These are phyloP conservation scores for Germaria angustata DNA, from an alignment of 2,888 invertebrate genomes.

Conservation along the genomic window DNA sequence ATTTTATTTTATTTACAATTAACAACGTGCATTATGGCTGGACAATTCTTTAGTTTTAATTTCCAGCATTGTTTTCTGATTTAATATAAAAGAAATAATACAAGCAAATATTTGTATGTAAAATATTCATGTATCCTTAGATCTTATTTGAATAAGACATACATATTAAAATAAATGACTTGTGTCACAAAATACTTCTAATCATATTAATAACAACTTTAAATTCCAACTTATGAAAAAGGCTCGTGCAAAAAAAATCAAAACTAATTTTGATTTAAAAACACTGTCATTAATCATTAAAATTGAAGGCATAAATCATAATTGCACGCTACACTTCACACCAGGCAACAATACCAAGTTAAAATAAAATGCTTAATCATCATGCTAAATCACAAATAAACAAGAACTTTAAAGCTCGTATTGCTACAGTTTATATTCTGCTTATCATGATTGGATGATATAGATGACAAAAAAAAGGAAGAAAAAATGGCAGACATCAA, in stretches of 20 bases:
- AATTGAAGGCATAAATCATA: conserved; percentile 63
- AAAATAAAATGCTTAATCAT: conserved; percentile 49
- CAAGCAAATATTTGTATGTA: too few species aligned
- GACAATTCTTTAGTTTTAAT: too few species aligned
- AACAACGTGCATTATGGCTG: too few species aligned
- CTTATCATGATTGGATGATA: conserved; percentile 46
- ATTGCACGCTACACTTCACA: conserved; percentile 26
- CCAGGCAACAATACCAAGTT: not conserved
- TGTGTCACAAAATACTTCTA: not conserved
- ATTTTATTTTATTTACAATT: too few species aligned
- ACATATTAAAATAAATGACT: too few species aligned
- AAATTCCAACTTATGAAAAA: not conserved
- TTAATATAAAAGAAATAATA: too few species aligned
- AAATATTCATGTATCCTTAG: too few species aligned
- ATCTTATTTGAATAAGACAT: too few species aligned
- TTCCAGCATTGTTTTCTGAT: too few species aligned
- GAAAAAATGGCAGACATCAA: not conserved
- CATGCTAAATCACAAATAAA: conserved; percentile 43
- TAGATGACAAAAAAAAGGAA: conserved; percentile 31
- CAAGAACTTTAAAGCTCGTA: conserved; percentile 29
- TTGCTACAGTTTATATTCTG: conserved; percentile 13
- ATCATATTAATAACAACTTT: not conserved
- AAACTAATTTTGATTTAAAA: conserved; percentile 50
- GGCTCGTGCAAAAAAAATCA: not conserved
- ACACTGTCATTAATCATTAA: conserved; percentile 61